phyloP scores from a whole-genome alignment of 2,888 invertebrate genomes.

The Troides helena region DNA sequence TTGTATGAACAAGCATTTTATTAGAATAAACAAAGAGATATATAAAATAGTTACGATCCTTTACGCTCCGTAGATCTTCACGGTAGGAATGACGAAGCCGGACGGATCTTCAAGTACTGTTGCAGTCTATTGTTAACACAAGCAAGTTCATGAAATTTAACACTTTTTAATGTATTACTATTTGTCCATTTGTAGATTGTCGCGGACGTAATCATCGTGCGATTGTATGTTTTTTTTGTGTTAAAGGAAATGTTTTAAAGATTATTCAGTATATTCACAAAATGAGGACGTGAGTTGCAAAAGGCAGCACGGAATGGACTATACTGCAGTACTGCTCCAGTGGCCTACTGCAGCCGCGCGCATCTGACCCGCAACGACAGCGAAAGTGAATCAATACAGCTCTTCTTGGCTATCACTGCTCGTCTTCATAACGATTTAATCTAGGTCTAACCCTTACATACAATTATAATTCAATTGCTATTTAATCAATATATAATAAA shows the following conservation, averaged over 20 bases:
- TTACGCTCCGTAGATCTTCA: slow-evolving; percentile 6
- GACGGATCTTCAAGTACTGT: not conserved
- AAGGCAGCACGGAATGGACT: slow-evolving; percentile 62
- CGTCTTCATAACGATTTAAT: slow-evolving; percentile 18
- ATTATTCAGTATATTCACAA: slow-evolving; percentile 32
- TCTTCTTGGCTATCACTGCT: slow-evolving; percentile 60
- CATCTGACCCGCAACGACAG: slow-evolving; percentile 72
- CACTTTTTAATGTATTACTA: not conserved
- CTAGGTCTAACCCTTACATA: not conserved
- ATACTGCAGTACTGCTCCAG: slow-evolving; percentile 63
- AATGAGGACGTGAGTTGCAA: slow-evolving; percentile 62
- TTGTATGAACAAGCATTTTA: slow-evolving; percentile 4
- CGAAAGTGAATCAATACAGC: slow-evolving; percentile 75
- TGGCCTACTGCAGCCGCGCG: slow-evolving; percentile 78
- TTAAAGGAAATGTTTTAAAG: not conserved
- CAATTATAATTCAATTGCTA: not conserved
- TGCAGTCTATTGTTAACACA: not conserved
- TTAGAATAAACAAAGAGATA: not conserved
- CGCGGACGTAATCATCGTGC: not conserved
- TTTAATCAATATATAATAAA: not conserved
- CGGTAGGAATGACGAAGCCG: not conserved
- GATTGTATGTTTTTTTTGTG: not conserved
- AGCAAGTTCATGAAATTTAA: not conserved
- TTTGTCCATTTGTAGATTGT: slow-evolving; percentile 7
- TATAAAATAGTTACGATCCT: slow-evolving; percentile 27